Base-by-base conservation (phyloP, 2,888 invertebrate species). In the Phalera bucephala region DNA sequence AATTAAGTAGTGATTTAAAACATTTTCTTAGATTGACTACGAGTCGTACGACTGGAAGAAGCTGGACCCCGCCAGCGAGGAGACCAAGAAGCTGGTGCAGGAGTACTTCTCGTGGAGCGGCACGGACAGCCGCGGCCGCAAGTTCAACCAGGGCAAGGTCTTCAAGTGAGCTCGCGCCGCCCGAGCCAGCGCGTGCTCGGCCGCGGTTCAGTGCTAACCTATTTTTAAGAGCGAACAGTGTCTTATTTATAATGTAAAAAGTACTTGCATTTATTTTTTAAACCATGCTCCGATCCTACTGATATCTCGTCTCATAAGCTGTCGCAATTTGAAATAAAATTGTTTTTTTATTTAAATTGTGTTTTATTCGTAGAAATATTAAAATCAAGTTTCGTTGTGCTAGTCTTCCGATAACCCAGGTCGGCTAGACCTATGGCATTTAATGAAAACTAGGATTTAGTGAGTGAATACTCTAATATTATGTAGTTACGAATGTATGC, bases 61-160 rank as follows among this genome's bases (percentile, higher is more conserved):
- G 86, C 91, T 99, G 48, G 96, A 99, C 83, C 91, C 97, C 12
- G 86, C 91, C 49, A 91, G 91, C 35, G 93, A 93, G 37, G 94
- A 95, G 69, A 97, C 97, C 35, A 98, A 97, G 91, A 91, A 94
- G 59, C 79, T 97, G 37, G 96, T 99, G 8, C 89, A 93, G 50
- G 94, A 97, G 68, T 99, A 98, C 90, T 95, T 99, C 85, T 92
- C 95, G 26, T 98, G 97, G 97, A 91, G 92, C 60, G 98, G 98
- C 46, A 80, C 91, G 11, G 97, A 99, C 83, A 95, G 95, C 77
- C 81, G 92, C 33, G 99, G 97, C 41, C 95, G 98, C 77, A 93
- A 94, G 76, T 98, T 99, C 92, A 98, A 98, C 91, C 97, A 99
- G 92, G 99, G 99, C 86, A 99, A 99, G 92, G 96, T 99, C 87